Evolutionary conservation across 2,888 invertebrate species (phyloP), one percentile per base, ranked within the genome.

Genomic region (Parnassius mnemosyne): DNA sequence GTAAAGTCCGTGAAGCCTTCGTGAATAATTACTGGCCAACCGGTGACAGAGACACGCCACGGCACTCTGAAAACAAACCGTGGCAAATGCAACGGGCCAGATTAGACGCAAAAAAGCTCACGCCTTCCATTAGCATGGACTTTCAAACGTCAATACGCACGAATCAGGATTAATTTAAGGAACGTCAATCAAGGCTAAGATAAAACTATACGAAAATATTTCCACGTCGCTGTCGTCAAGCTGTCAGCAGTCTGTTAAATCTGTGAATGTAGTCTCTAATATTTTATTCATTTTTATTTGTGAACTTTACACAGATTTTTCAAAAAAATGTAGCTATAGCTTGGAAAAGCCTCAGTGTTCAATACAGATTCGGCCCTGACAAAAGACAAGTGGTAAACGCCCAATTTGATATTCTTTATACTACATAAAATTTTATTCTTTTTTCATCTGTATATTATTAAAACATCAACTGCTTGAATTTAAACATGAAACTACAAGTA

Each of bases 141-240:
- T 87, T 86, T 85, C 83, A 77, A 85, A 85, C 83, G 88, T 86
- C 88, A 86, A 86, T 87, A 87, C 87, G 87, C 89, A 88, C 87
- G 87, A 83, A 85, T 87, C 86, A 85, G 82, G 78, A 81, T 16
- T 16, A 16, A 16, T 83, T 84, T 81, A 77, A 80, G 80, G 74
- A 78, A 81, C 78, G 78, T 74, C 77, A 70, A 74, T 69, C 76
- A 67, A 69, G 65, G 65, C 66, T 64, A 63, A 67, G 70, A 74
- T 71, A 74, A 77, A 81, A 81, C 78, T 78, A 75, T 75, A 74
- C 74, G 74, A 76, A 73, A 69, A 70, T 74, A 72, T 59, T 54
- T 62, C 58, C 50, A 47, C 54, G 43, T 57, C 53, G 47, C 20
- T 47, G 54, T 54, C 44, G 53, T 10, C 10, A 43, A 44, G 53